Base-by-base conservation (phyloP, 2,113 vertebrate species). In the Baryphthengus martii region DNA sequence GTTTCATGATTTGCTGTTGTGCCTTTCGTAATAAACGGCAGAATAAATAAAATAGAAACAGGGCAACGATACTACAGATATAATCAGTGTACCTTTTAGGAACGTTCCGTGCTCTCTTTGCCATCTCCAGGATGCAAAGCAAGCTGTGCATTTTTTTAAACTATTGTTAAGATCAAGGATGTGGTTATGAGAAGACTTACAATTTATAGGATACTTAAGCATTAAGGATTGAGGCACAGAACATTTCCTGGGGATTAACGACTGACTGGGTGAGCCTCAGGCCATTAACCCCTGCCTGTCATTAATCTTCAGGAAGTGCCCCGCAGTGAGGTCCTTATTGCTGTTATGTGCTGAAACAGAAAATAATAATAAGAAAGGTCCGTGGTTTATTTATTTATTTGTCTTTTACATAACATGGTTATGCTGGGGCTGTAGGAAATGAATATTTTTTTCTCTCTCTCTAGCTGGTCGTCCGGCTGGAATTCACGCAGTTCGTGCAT, bases 181-280 rank as follows among this genome's bases (percentile, higher is more conserved):
- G 87, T 95, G 94, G 95, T 97, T 96, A 96, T 91, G 96, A 93
- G 96, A 91, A 96, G 95, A 95, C 96, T 96, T 95, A 95, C 96
- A 96, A 92, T 97, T 93, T 95, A 96, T 88, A 95, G 95, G 93
- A 96, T 94, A 96, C 95, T 95, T 96, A 97, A 97, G 96, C 95
- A 94, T 95, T 97, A 96, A 96, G 95, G 96, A 96, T 93, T 96
- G 92, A 96, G 87, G 88, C 86, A 88, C 80, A 92, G 96, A 95
- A 96, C 95, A 92, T 96, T 97, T 96, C 92, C 89, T 95, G 94
- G 88, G 94, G 96, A 97, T 97, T 95, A 96, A 96, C 45, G 88
- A 94, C 79, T 89, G 93, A 79, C 96, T 95, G 95, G 93, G 95
- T 95, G 96, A 97, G 96, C 96, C 96, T 97, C 92, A 70, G 96